phyloP scores from a whole-genome alignment of 2,113 vertebrate species.

The Phaethornis superciliosus region DNA sequence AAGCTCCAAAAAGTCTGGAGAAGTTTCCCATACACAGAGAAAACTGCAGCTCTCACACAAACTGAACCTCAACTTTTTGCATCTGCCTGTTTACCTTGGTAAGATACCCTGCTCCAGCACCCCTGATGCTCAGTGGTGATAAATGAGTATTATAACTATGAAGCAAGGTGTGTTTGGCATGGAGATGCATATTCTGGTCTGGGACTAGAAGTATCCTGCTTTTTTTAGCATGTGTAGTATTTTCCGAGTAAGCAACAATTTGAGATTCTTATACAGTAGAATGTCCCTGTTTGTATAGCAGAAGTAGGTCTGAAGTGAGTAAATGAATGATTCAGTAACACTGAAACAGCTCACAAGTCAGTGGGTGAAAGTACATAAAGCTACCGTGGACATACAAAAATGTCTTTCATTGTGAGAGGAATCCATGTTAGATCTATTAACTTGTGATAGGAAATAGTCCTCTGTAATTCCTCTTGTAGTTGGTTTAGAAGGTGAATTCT shows the following conservation, averaged over 20 bases:
- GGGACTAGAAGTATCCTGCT: neutral
- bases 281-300: neutral
- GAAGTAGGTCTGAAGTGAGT: neutral
- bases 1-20: neutral
- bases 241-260: neutral
- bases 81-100: neutral
- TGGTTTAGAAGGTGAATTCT: neutral
- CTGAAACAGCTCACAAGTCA: neutral
- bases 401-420: neutral
- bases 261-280: neutral
- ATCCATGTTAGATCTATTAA: neutral
- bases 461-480: neutral
- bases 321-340: neutral
- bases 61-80: neutral
- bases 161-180: neutral
- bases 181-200: neutral
- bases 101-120: neutral
- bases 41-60: neutral
- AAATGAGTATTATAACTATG: neutral
- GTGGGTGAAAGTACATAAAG: neutral
- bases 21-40: neutral
- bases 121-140: neutral
- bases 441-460: neutral
- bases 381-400: neutral
- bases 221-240: neutral